Percentiles rank a stretch among this genome's conserved stretches.
Evolutionary conservation across 1,140 invertebrate species (phyloP).

Genomic region (Drusus annulatus): DNA sequence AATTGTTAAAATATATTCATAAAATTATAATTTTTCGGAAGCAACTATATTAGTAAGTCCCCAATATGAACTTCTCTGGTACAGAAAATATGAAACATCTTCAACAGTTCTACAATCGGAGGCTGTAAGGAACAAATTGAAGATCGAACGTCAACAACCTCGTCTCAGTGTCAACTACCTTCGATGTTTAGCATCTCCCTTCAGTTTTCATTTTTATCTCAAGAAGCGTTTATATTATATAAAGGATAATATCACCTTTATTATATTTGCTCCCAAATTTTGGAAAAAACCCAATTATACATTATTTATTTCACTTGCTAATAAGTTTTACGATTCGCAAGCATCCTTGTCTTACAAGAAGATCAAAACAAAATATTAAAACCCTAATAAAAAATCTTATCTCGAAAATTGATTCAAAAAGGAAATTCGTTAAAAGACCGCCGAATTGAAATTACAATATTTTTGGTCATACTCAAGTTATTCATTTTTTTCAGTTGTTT

Average conservation of each 20-base stretch:
- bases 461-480: background rate
- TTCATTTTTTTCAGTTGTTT: background rate
- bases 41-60: too few species aligned
- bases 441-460: background rate
- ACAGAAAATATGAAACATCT: too few species aligned
- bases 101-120: too few species aligned
- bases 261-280: background rate
- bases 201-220: background rate
- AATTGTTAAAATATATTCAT: too few species aligned
- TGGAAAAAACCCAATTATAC: background rate
- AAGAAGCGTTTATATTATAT: background rate
- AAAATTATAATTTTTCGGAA: too few species aligned
- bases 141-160: background rate
- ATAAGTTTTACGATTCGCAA: too few species aligned
- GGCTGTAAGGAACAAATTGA: too few species aligned
- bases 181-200: background rate
- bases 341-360: too few species aligned
- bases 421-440: background rate
- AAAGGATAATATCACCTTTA: background rate
- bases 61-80: too few species aligned
- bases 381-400: constrained; percentile 8
- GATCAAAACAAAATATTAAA: constrained; percentile 19
- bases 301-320: background rate
- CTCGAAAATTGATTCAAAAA: background rate
- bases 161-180: background rate